These are phyloP conservation scores for Natator depressus DNA, from an alignment of 2,113 vertebrate species.

Conservation along the genomic window DNA sequence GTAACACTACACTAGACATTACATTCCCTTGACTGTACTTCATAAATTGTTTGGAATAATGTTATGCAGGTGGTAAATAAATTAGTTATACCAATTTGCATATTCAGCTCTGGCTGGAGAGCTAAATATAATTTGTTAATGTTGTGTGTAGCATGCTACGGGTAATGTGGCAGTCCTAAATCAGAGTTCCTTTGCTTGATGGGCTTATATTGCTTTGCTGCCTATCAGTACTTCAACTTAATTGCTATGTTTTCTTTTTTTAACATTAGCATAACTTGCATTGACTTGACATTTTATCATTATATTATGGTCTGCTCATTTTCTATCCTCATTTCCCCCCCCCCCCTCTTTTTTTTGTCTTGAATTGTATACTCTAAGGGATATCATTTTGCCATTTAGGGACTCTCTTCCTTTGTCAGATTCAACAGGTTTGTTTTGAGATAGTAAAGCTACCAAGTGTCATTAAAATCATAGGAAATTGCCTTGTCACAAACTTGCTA, in stretches of 20 bases:
- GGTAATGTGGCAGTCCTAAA: not conserved
- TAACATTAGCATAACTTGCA: not conserved
- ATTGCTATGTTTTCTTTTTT: not conserved
- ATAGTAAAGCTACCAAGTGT: not conserved
- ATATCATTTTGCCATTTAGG: not conserved
- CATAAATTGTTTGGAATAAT: not conserved
- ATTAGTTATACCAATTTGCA: not conserved
- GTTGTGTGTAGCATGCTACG: not conserved
- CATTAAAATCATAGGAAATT: not conserved
- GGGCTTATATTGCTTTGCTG: not conserved
- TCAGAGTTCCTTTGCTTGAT: not conserved
- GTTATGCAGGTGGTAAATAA: not conserved
- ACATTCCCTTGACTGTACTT: not conserved
- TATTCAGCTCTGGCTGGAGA: not conserved
- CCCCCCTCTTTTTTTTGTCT: not conserved
- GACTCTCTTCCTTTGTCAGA: not conserved
- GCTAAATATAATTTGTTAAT: not conserved
- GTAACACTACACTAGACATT: not conserved
- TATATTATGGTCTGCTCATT: not conserved
- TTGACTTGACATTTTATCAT: slow-evolving; percentile 3
- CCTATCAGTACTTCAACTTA: not conserved
- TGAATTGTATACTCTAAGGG: not conserved
- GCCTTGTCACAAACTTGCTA: not conserved
- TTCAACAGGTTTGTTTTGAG: not conserved
- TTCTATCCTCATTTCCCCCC: not conserved